Conservation (phyloP, 2,888 invertebrate species). For the Drosophila meridionalis region DNA sequence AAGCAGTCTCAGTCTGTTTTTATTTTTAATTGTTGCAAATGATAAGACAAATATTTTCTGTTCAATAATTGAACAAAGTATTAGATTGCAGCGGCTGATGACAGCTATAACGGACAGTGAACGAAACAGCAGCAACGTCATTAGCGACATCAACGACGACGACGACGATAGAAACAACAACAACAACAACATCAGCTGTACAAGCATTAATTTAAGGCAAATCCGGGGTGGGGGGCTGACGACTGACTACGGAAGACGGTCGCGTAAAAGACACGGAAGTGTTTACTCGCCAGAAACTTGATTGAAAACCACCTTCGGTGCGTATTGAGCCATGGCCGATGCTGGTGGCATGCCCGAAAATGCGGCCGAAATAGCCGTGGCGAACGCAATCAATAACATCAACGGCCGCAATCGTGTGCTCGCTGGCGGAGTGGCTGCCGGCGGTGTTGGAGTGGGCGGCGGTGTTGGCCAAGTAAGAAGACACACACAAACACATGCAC, state of each 20-base stretch:
- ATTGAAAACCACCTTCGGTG: slow-evolving; percentile 32
- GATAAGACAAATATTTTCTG: slow-evolving; percentile 13
- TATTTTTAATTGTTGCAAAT: slow-evolving; percentile 26
- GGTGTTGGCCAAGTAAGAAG: slow-evolving; percentile 58
- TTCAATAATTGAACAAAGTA: slow-evolving; percentile 15
- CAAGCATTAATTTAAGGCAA: slow-evolving; percentile 29
- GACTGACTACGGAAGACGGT: slow-evolving; percentile 57
- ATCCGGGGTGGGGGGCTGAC: slow-evolving; percentile 34
- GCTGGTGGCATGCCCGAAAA: slow-evolving; percentile 53
- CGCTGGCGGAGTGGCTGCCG: slow-evolving; percentile 45
- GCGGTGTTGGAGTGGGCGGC: slow-evolving; percentile 44
- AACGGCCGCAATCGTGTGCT: slow-evolving; percentile 76
- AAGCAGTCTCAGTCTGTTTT: slow-evolving; percentile 21
- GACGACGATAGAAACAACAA: slow-evolving; percentile 8
- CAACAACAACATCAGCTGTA: slow-evolving; percentile 39
- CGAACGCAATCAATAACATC: slow-evolving; percentile 79
- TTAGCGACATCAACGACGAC: background rate
- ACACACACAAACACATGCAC: background rate
- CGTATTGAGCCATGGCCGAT: slow-evolving; percentile 58
- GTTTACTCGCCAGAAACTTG: slow-evolving; percentile 34
- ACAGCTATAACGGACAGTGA: slow-evolving; percentile 16
- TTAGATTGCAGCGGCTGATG: slow-evolving; percentile 9
- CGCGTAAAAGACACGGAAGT: slow-evolving; percentile 63
- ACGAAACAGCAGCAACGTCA: slow-evolving; percentile 8
- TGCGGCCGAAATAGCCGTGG: slow-evolving; percentile 69